Evolutionary conservation across 2,888 invertebrate species (phyloP), one percentile per base, ranked within the genome.

Genomic region (Odontothrips loti): DNA sequence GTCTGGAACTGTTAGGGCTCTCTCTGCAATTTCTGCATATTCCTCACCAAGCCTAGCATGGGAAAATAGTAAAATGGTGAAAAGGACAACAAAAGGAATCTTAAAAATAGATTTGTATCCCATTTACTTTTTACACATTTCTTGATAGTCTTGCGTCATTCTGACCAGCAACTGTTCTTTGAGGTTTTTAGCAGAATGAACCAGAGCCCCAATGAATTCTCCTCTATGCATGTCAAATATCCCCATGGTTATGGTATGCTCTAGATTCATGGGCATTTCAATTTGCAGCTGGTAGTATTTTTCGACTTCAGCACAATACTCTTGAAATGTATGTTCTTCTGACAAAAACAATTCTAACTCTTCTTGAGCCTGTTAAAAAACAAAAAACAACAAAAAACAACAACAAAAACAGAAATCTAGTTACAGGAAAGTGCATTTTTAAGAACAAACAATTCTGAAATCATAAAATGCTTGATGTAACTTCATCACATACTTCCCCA

Each of bases 181-280:
- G 81, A 96, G 88, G 81, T 89, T 89, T 48, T 92, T 90, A 0
- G 96, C 95, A 47, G 93, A 89, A 17, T 89, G 87, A 11, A 93
- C 91, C 83, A 98, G 87, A 0, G 93, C 90, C 23, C 90, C 89
- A 79, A 97, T 94, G 48, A 97, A 89, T 81, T 94, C 94, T 80
- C 90, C 91, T 81, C 97, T 91, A 87, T 95, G 93, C 86, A 97
- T 92, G 85, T 95, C 93, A 86, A 95, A 98, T 88, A 96, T 91
- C 12, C 96, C 96, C 85, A 95, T 92, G 27, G 92, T 91, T 27
- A 94, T 90, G 0, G 93, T 92, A 82, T 92, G 91, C 84, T 92
- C 90, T 48, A 91, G 87, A 78, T 88, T 88, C 0, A 88, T 87
- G 0, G 86, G 86, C 82, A 90, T 89, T 81, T 89, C 89, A 85